These are phyloP conservation scores for Cyanoramphus novaezelandiae DNA, from an alignment of 2,113 vertebrate species.

Conservation along the genomic window DNA sequence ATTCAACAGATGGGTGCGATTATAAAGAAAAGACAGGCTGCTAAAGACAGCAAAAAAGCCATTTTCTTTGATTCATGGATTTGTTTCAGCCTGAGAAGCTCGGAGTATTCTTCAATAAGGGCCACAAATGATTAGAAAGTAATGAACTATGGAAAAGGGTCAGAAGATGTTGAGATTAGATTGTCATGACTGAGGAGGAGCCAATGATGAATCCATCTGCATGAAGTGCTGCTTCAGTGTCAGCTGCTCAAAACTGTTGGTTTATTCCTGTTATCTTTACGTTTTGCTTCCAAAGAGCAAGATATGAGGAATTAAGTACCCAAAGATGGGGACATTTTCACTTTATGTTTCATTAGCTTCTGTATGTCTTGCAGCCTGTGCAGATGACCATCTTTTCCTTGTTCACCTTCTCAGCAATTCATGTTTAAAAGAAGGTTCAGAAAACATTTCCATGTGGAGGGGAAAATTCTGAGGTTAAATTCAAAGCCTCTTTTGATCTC, in stretches of 20 bases:
- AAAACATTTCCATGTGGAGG: background rate
- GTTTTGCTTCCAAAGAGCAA: background rate
- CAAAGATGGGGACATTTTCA: background rate
- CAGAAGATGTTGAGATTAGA: slow-evolving; percentile 56
- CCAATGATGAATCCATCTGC: slow-evolving; percentile 12
- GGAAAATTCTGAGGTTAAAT: background rate
- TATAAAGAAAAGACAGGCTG: background rate
- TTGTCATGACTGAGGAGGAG: slow-evolving; percentile 30
- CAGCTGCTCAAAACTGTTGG: slow-evolving; percentile 12
- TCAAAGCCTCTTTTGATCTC: slow-evolving; percentile 9
- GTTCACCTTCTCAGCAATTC: background rate
- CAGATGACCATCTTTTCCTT: background rate
- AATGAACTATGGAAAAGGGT: slow-evolving; percentile 54
- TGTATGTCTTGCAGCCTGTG: background rate
- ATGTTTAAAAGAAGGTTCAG: slow-evolving; percentile 12
- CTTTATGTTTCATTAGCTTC: background rate
- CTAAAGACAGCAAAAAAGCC: background rate
- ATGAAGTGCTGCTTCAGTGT: slow-evolving; percentile 19
- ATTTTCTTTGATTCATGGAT: slow-evolving; percentile 63
- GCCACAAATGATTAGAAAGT: slow-evolving; percentile 57
- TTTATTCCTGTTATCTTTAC: slow-evolving; percentile 26
- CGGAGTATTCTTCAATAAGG: slow-evolving; percentile 19
- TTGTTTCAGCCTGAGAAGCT: slow-evolving; percentile 43
- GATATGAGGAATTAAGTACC: background rate
- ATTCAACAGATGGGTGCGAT: background rate